A percentile compares a stretch with the other conserved stretches of the same genome.
Evolutionary conservation across 2,113 vertebrate species (phyloP).

Genomic region (Phrynosoma platyrhinos): DNA sequence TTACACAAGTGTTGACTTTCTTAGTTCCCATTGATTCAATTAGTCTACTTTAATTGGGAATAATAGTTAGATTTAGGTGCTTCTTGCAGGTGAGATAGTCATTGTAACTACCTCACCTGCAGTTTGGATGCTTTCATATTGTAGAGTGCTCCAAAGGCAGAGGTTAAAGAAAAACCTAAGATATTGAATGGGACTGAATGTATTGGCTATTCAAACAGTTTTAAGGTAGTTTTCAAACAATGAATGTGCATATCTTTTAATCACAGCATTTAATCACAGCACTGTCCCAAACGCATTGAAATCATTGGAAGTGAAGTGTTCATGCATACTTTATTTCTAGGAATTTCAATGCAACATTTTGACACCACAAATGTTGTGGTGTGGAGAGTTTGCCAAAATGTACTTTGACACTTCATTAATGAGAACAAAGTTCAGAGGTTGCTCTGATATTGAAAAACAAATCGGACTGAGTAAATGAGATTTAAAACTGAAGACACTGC

Average conservation of each 20-base stretch:
- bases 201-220: neutral
- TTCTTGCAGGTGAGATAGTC: neutral
- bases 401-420: neutral
- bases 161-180: neutral
- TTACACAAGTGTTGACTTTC: no score
- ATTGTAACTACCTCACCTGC: neutral
- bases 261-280: neutral
- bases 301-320: neutral
- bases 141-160: neutral
- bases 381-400: neutral
- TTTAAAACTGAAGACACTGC: constrained; percentile 1
- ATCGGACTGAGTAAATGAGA: constrained; percentile 2
- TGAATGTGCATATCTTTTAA: neutral
- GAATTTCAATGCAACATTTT: neutral
- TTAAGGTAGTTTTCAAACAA: neutral
- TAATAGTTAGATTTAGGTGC: no score
- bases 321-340: neutral
- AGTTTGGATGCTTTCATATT: neutral
- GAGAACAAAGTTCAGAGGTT: neutral
- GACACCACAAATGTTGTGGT: neutral
- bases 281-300: neutral
- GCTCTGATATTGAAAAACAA: constrained; percentile 26
- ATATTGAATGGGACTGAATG: neutral
- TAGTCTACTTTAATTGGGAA: no score
- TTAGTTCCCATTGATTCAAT: no score